Conservation (phyloP, 2,113 vertebrate species). For the Callospermophilus lateralis region DNA sequence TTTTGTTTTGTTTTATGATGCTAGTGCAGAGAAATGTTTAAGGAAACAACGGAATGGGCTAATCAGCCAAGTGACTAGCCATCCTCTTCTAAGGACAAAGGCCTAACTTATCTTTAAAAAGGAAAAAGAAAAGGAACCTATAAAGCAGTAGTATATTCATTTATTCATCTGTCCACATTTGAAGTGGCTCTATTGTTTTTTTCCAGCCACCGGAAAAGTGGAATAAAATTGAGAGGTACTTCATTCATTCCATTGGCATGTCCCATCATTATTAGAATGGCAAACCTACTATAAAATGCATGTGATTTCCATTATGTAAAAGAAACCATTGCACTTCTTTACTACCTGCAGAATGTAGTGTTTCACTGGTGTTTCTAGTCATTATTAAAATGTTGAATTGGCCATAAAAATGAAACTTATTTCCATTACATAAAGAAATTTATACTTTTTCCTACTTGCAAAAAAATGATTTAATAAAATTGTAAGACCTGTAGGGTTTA, state of each 20-base stretch:
- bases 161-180: conserved; percentile 17
- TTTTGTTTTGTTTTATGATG: conserved; percentile 52
- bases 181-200: not conserved
- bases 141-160: not conserved
- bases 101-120: not conserved
- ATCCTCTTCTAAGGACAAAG: not conserved
- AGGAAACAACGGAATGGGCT: not conserved
- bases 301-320: conserved; percentile 63
- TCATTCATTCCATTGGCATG: conserved; percentile 41
- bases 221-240: conserved; percentile 46
- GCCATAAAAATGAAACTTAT: conserved; percentile 61
- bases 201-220: not conserved
- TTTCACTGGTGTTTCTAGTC: conserved; percentile 55
- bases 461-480: conserved; percentile 69
- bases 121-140: not conserved
- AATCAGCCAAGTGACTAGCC: not conserved
- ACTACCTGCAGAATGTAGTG: conserved; percentile 20
- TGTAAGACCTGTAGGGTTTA: conserved; percentile 53
- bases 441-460: conserved; percentile 54
- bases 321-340: conserved; percentile 45
- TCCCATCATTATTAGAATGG: conserved; percentile 44
- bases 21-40: not conserved
- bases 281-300: conserved; percentile 30
- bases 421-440: conserved; percentile 67
- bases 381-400: conserved; percentile 68